phyloP scores from a whole-genome alignment of 2,113 vertebrate genomes.

The Micronycteris hirsuta region DNA sequence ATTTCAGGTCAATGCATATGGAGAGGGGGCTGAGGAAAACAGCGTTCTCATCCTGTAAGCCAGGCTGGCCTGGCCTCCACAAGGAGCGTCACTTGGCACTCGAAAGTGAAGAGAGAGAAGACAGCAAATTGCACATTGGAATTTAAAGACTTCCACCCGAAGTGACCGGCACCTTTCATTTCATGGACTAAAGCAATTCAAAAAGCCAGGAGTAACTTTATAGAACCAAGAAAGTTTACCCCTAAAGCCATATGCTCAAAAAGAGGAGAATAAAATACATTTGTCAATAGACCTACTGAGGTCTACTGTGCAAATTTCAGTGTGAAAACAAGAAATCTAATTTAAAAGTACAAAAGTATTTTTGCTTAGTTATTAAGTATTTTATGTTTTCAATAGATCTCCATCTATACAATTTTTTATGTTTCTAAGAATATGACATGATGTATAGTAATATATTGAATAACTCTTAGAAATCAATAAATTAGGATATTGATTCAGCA shows the following conservation, averaged over 20 bases:
- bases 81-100: background rate
- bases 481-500: background rate
- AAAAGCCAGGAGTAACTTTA: background rate
- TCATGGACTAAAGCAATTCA: background rate
- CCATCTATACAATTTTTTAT: background rate
- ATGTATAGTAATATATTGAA: background rate
- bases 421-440: background rate
- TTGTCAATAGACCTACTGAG: background rate
- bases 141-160: background rate
- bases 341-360: background rate
- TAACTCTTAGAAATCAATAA: background rate
- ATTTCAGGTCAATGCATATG: background rate
- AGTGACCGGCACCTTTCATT: background rate
- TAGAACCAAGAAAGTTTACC: background rate
- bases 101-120: background rate
- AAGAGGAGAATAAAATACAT: background rate
- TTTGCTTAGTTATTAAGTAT: background rate
- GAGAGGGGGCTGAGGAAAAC: fast-evolving
- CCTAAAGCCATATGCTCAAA: background rate
- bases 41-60: background rate
- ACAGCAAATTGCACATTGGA: fast-evolving
- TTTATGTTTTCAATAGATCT: background rate
- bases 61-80: background rate
- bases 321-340: background rate
- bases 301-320: background rate